These are phyloP conservation scores for Archilochus colubris DNA, from an alignment of 2,113 vertebrate genomes.

Conservation along the genomic window DNA sequence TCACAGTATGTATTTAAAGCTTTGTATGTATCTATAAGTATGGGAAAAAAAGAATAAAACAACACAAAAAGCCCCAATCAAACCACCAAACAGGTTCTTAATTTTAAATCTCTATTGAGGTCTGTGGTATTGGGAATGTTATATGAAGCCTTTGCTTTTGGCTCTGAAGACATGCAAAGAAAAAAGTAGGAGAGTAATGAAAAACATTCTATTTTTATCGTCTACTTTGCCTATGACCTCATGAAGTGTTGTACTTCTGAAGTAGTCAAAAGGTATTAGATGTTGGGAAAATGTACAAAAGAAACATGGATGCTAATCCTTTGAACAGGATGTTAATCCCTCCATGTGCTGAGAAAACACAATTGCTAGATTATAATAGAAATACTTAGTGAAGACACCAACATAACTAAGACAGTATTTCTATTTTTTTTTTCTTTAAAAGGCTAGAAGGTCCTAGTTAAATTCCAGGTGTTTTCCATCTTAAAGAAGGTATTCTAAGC, in stretches of 20 bases:
- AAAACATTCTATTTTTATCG: background rate
- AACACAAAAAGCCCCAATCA: too few species aligned
- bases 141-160: background rate
- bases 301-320: slow-evolving; percentile 23
- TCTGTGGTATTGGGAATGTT: background rate
- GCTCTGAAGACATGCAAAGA: background rate
- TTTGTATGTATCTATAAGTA: background rate
- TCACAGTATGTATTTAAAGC: background rate
- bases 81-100: background rate
- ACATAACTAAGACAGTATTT: background rate
- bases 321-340: slow-evolving; percentile 35
- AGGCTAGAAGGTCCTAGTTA: background rate
- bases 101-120: background rate
- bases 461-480: background rate
- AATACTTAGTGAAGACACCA: slow-evolving; percentile 1
- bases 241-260: background rate
- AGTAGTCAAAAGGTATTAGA: background rate
- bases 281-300: background rate
- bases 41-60: background rate
- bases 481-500: background rate
- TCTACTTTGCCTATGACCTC: background rate
- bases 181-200: background rate
- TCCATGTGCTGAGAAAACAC: background rate
- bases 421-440: background rate
- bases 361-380: background rate